phyloP scores from a whole-genome alignment of 2,888 invertebrate species.

The Seladonia tumulorum region DNA sequence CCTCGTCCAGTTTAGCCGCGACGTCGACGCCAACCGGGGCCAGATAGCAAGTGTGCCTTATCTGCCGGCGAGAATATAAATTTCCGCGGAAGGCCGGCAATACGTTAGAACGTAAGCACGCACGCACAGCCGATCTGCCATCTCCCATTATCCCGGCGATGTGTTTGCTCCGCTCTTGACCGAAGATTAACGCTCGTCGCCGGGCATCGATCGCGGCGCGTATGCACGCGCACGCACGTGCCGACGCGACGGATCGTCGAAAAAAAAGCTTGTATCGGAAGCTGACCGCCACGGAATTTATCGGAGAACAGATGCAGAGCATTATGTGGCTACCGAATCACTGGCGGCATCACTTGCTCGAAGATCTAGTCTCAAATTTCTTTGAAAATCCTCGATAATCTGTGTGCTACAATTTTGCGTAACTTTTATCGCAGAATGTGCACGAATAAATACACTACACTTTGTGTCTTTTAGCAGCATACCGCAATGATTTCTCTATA shows the following conservation, averaged over 20 bases:
- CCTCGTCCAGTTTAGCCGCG: conserved; percentile 59
- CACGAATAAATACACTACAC: too few relatives aligned
- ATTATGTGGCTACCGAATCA: not conserved
- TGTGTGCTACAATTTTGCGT: not conserved
- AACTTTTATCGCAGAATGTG: not conserved
- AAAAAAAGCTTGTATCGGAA: not conserved
- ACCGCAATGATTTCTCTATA: too few relatives aligned
- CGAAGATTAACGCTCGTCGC: conserved; percentile 72
- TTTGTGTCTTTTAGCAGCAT: too few relatives aligned
- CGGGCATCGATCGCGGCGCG: conserved; percentile 47
- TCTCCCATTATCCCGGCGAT: conserved; percentile 71
- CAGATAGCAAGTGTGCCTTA: conserved; percentile 75
- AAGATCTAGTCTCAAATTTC: not conserved
- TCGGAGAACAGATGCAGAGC: not conserved
- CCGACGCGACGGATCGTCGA: not conserved
- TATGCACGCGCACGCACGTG: conserved; percentile 11
- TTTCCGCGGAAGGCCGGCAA: conserved; percentile 69
- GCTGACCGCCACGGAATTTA: not conserved
- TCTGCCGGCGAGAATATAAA: conserved; percentile 75
- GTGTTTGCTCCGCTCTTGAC: conserved; percentile 73
- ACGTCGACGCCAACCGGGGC: conserved; percentile 49
- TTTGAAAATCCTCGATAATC: not conserved
- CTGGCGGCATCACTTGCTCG: not conserved
- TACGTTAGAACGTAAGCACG: conserved; percentile 65
- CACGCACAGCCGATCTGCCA: conserved; percentile 70